Evolutionary conservation across 2,797 vertebrate genomes (phyloP), one percentile per base, ranked within the genome.

Genomic region (Pteronotus mesoamericanus): DNA sequence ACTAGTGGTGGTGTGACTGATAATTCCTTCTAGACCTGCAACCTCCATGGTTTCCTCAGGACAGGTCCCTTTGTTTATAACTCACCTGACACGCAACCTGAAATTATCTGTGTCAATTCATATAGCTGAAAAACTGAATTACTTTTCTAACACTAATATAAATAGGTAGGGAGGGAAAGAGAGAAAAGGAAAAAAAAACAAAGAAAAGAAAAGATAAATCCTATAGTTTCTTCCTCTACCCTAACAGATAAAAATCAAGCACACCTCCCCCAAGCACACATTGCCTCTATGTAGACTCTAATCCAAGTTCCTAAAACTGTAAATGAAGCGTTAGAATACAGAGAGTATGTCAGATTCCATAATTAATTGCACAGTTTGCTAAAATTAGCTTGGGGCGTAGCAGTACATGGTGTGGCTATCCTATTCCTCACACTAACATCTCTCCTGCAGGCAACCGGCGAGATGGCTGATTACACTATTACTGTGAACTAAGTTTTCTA

Each of bases 381-480:
- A 98, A 98, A 98, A 98, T 98, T 98, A 98, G 98, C 97, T 80
- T 68, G 46, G 94, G 39, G 83, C 86, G 89, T 3, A 91, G 94
- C 59, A 97, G 91, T 96, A 97, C 97, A 97, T 89, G 91, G 69
- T 92, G 97, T 92, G 93, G 95, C 97, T 98, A 98, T 98, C 97
- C 97, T 97, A 96, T 98, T 98, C 97, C 98, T 97, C 96, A 93
- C 59, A 94, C 71, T 39, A 61, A 97, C 57, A 95, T 53, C 15
- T 90, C 75, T 98, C 94, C 89, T 19, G 44, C 14, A 95, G 19
- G 19, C n/a, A 86, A 95, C 39, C 51, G 91, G 53, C 44, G 96
- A 84, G 72, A 86, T 11, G 37, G 59, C 14, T 26, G n/a, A 75
- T 79, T 5, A 44, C 94, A 87, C 9, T 0, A 72, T 61, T 53